phyloP scores from a whole-genome alignment of 2,113 vertebrate genomes.

The Trachemys scripta region DNA sequence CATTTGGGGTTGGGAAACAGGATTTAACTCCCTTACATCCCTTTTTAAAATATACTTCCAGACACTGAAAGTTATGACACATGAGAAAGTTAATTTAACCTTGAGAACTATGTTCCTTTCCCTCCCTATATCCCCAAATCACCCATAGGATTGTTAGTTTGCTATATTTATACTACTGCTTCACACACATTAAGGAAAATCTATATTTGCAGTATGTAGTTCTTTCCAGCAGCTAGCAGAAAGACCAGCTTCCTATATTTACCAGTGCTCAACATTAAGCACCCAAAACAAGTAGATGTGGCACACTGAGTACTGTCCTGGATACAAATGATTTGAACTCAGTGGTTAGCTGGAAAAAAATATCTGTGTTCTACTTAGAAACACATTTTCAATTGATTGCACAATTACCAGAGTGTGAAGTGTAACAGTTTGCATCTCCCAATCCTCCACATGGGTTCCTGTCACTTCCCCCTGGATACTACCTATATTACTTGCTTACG shows the following conservation, averaged over 20 bases:
- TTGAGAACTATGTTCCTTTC: background rate
- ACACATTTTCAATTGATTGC: background rate
- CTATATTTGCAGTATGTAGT: background rate
- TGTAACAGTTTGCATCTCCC: background rate
- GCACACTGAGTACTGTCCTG: background rate
- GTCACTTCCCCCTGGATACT: background rate
- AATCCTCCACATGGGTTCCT: background rate
- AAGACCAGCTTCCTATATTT: background rate
- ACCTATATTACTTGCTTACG: background rate
- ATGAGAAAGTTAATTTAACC: background rate
- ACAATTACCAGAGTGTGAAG: background rate
- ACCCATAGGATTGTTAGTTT: background rate
- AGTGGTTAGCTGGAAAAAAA: background rate
- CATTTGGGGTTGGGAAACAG: background rate
- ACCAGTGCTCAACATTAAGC: background rate
- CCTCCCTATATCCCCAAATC: background rate
- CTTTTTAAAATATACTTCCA: accelerated
- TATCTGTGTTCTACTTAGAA: background rate
- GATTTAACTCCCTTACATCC: background rate
- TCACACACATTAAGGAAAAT: background rate
- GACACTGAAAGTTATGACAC: background rate
- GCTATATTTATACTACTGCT: background rate
- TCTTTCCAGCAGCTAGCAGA: background rate
- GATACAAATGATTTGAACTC: background rate
- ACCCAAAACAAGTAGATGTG: background rate